These are phyloP conservation scores for Piaya cayana DNA, from an alignment of 2,113 vertebrate genomes.

Conservation along the genomic window DNA sequence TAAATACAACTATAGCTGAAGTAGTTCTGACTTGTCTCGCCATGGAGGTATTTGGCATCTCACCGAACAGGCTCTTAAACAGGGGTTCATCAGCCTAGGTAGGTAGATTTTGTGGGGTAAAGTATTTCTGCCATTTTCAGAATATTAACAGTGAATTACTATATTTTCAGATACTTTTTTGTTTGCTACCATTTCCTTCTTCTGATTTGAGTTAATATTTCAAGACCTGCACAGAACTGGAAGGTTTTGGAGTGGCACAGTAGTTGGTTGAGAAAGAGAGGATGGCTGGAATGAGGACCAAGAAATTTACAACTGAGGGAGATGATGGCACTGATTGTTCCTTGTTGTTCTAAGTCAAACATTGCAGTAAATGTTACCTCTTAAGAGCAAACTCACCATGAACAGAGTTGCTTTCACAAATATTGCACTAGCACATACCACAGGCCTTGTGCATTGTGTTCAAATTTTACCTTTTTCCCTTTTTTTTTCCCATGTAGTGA, in stretches of 20 bases:
- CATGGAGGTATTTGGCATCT: not conserved
- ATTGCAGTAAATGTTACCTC: not conserved
- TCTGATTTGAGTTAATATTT: not conserved
- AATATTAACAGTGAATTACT: not conserved
- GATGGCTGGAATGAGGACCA: not conserved
- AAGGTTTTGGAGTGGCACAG: not conserved
- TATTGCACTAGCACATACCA: rapidly evolving
- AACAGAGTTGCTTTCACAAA: not conserved
- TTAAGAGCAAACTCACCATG: not conserved
- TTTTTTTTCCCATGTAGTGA: not conserved
- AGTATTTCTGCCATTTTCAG: not conserved
- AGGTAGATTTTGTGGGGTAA: not conserved
- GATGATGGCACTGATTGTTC: not conserved
- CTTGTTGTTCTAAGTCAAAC: not conserved
- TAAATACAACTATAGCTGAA: not conserved
- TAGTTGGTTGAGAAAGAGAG: not conserved
- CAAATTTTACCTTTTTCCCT: not conserved
- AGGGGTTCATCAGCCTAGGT: not conserved
- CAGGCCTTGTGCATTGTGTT: not conserved
- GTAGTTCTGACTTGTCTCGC: not conserved
- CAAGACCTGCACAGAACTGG: not conserved
- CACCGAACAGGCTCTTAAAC: not conserved
- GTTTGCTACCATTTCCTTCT: not conserved
- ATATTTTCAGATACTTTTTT: not conserved
- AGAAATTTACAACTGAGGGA: not conserved